Evolutionary conservation across 2,113 vertebrate species (phyloP), one percentile per base, ranked within the genome.

Genomic region (Podarcis raffonei): DNA sequence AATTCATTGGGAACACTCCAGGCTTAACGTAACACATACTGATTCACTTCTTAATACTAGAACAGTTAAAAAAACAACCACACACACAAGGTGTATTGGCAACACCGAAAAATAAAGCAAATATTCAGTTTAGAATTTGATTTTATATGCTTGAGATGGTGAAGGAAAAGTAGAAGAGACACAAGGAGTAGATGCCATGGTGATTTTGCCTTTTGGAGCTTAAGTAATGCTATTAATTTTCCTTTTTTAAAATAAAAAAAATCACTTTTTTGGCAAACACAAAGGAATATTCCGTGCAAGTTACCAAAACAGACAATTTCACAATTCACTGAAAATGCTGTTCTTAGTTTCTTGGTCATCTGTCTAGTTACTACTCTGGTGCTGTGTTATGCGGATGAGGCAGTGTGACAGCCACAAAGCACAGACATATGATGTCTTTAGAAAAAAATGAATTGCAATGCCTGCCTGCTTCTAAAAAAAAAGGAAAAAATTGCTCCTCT

Each of bases 401-500:
- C 88, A 83, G 83, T 81, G 83, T 84, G 69, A 89, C 81, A 89
- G 82, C 12, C 71, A 92, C 71, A 68, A 13, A 90, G 92, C 0
- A 92, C 78, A 93, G 48, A 95, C 53, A 37, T 89, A 71, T 6
- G 42, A 90, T 57, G 74, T 84, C 82, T 86, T 93, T 39, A 88
- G 81, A 22, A 18, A 37, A 37, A 12, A 22, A 83, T 86, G 77
- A 86, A 92, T 90, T 84, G 79, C 59, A 90, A 92, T 87, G 93
- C 91, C 92, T 94, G 94, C 91, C 93, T 84, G 92, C 81, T 91
- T 91, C 90, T 87, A 92, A 95, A 87, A 57, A 12, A 95, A 87
- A 57, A 12, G 89, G 79, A 83, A 92, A 95, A 94, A 93, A 76
- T 91, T 92, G 92, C 83, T 94, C 89, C 92, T 95, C 94, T 94